Conservation (phyloP, 2,888 invertebrate genomes). For the Mimas tiliae region DNA sequence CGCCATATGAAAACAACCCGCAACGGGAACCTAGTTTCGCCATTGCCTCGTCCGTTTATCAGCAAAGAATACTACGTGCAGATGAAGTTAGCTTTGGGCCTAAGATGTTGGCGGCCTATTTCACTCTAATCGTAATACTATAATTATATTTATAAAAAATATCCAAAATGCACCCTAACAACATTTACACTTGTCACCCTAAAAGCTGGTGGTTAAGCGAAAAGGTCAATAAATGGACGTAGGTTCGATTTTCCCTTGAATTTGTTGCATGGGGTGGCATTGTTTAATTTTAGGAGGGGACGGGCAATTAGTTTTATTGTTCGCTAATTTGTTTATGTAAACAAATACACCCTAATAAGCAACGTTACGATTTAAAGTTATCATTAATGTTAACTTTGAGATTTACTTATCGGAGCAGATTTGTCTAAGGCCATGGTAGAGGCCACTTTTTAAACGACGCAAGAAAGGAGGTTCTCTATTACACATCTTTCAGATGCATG, state of each 20-base stretch:
- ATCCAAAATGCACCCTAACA: conserved; percentile 18
- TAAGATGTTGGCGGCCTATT: too few species aligned
- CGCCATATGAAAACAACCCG: too few species aligned
- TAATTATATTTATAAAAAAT: conserved; percentile 9
- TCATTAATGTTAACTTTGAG: conserved; percentile 8
- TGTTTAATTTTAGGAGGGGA: conserved; percentile 16
- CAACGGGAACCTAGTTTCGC: too few species aligned
- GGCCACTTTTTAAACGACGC: too few species aligned
- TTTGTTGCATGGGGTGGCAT: conserved; percentile 36
- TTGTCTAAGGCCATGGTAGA: neutral
- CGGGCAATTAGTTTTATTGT: conserved; percentile 38
- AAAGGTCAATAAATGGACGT: conserved; percentile 20
- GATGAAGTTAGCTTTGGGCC: too few species aligned
- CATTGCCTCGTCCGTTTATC: too few species aligned
- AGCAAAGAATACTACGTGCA: too few species aligned
- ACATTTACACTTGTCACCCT: conserved; percentile 17
- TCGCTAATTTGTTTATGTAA: conserved; percentile 45
- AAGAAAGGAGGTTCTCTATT: too few species aligned
- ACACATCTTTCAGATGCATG: too few species aligned
- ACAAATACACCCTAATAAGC: conserved; percentile 21
- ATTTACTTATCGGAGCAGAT: neutral
- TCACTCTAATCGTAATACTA: too few species aligned
- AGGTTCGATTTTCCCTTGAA: conserved; percentile 15
- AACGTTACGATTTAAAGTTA: conserved; percentile 14
- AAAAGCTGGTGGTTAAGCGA: conserved; percentile 19